Base-by-base conservation (phyloP, 2,797 vertebrate species). In the Rhinella marina region DNA sequence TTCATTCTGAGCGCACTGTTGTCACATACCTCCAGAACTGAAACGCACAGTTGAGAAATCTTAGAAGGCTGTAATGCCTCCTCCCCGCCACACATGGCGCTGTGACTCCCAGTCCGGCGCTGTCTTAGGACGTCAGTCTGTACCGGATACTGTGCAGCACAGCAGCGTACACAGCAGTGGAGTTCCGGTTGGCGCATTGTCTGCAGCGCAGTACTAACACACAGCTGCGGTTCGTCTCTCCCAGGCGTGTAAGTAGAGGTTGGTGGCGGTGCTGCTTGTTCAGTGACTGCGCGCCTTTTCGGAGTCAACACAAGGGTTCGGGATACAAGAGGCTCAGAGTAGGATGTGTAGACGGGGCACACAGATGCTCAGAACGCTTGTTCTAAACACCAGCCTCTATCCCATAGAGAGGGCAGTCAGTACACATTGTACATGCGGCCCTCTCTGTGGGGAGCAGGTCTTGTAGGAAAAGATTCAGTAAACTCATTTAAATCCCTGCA, bases 51-150 rank as follows among this genome's bases (percentile, higher is more conserved):
- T 25, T 2, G 68, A 72, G 27, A 11, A 23, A 21, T 1, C 8
- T 48, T 11, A 85, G 54, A 19, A 12, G 7, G 14, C 0, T 81
- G 66, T n/a, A 76, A 16, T 48, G 56, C 17, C 3, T 48, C 84
- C 70, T 82, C 84, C 88, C 1, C 0, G 52, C 72, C 70, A n/a
- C 29, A n/a, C 13, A 50, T 50, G 79, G 72, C 84, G 72, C 78
- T 79, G 75, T 78, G 54, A 8, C 0, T 7, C 0, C 5, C 6
- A 5, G 6, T 8, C 5, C 16, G 19, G 14, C 4, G 48, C 19
- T 17, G 7, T 13, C 21, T 5, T 61, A 23, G 62, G 29, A 3
- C 9, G 2, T 77, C 81, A n/a, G 21, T 14, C 1, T 27, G 32
- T 75, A 12, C 48, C 83, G 88, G 88, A 88, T 86, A 66, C 75